Conservation (phyloP, 2,797 vertebrate genomes). For the Paramormyrops hopkinsi region DNA sequence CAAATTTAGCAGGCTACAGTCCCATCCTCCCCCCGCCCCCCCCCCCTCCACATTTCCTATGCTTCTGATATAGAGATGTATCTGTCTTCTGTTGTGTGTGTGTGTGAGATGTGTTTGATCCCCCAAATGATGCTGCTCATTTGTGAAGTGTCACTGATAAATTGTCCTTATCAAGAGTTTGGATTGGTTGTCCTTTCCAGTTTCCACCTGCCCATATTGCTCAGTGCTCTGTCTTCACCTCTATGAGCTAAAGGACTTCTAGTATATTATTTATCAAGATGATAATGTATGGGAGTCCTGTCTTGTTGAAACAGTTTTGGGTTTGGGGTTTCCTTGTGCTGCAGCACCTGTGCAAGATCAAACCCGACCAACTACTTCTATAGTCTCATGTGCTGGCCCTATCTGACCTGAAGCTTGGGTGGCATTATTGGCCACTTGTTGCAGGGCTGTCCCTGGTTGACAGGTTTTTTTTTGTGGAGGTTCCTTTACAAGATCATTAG, state of each 20-base stretch:
- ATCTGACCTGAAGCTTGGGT: neutral
- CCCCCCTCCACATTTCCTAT: neutral
- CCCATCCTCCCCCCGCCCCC: no score
- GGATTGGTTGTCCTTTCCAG: neutral
- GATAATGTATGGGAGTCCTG: neutral
- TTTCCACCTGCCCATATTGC: neutral
- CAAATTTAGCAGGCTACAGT: neutral
- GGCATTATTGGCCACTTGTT: conserved; percentile 35
- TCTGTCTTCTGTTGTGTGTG: neutral
- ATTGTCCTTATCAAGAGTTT: neutral
- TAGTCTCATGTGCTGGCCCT: neutral
- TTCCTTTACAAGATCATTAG: conserved; percentile 29
- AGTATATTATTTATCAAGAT: neutral
- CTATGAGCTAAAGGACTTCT: neutral
- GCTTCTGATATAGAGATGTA: neutral
- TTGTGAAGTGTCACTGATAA: neutral
- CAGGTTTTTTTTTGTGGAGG: neutral
- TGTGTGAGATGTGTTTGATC: neutral
- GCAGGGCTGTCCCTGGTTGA: conserved; percentile 26
- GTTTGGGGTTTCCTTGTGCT: neutral
- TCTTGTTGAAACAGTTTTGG: neutral
- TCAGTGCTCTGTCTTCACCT: neutral
- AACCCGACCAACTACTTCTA: neutral
- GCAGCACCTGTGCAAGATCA: neutral
- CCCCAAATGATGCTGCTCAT: neutral